Base-by-base conservation (phyloP, 1,140 invertebrate genomes). In the Drosophila truncata region DNA sequence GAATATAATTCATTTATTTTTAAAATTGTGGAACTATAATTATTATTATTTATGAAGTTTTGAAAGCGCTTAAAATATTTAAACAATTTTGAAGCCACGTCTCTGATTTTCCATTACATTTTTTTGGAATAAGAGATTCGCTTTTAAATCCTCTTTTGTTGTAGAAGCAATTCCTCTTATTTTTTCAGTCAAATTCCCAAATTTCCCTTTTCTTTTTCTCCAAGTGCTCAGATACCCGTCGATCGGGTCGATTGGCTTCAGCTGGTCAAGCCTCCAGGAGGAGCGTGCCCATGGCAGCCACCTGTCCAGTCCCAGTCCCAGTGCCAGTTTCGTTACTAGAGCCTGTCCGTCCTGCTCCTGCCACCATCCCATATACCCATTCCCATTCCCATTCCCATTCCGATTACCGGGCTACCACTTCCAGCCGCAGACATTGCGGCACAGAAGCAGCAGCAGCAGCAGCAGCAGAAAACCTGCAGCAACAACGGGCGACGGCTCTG, bases 341-440 rank as follows among this genome's bases (percentile, higher is more conserved):
- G 61, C 49, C 49, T 55, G 61, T 63, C 61, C 49, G 46, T 63
- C 61, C 61, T 73, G 54, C 41, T 41, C 61, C 57, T 50, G 49
- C 49, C 27, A 31, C 49, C 11, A 50, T 50, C 49, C 49, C 47
- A 62, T 63, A 58, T 20, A 29, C 25, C 47, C 25, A 62, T 63
- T 47, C 60, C 65, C 69, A 65, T 52, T 41, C 41, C 44, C 63
- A 61, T 8, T 35, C 29, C 61, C 66, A 66, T n/a, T 35, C n/a
- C 46, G 29, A 70, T 31, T 42, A 11, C 46, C 62, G 16, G 59
- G 44, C 20, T 29, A 29, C 46, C 62, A 70, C n/a, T 25, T 44
- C 39, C 58, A 80, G 39, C 63, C 58, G 66, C 73, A 90, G 80
- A 87, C 80, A 84, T 90, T 88, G 85, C 69, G 85, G 85, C 84